phyloP scores from a whole-genome alignment of 1,140 invertebrate species.

The Latrodectus geometricus region DNA sequence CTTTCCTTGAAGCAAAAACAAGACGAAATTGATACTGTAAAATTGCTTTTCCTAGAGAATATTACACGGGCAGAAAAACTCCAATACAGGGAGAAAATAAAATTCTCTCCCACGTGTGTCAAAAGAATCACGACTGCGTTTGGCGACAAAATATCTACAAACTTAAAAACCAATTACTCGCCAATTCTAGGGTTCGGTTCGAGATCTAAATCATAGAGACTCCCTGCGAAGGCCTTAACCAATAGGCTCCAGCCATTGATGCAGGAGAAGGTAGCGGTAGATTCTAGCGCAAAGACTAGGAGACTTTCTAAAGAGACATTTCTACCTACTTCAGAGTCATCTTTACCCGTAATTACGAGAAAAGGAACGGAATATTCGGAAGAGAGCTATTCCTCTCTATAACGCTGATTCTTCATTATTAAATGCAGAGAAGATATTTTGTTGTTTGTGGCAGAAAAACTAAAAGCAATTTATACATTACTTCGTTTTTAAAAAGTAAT shows the following conservation, averaged over 20 bases:
- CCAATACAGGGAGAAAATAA: background rate
- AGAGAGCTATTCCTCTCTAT: too few relatives aligned
- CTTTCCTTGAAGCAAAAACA: background rate
- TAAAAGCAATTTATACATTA: too few relatives aligned
- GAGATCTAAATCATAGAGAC: conserved; percentile 21
- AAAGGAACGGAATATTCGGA: too few relatives aligned
- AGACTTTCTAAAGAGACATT: too few relatives aligned
- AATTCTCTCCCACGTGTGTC: background rate
- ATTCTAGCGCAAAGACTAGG: conserved; percentile 45
- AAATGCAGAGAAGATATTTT: too few relatives aligned
- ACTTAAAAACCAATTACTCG: conserved; percentile 14
- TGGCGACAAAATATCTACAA: background rate
- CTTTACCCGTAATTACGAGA: too few relatives aligned
- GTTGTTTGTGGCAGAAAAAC: too few relatives aligned
- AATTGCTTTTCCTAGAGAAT: background rate
- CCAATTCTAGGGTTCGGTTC: background rate
- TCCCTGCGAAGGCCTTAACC: conserved; percentile 14
- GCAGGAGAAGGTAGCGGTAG: conserved; percentile 51
- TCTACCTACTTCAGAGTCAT: too few relatives aligned
- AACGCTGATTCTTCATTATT: too few relatives aligned
- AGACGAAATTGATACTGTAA: background rate
- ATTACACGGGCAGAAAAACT: background rate
- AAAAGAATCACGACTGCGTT: background rate
- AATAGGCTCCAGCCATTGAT: conserved; percentile 45
- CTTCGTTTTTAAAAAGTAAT: too few relatives aligned